Evolutionary conservation across 2,888 invertebrate genomes (phyloP), one percentile per base, ranked within the genome.

Genomic region (Ochlodes sylvanus): DNA sequence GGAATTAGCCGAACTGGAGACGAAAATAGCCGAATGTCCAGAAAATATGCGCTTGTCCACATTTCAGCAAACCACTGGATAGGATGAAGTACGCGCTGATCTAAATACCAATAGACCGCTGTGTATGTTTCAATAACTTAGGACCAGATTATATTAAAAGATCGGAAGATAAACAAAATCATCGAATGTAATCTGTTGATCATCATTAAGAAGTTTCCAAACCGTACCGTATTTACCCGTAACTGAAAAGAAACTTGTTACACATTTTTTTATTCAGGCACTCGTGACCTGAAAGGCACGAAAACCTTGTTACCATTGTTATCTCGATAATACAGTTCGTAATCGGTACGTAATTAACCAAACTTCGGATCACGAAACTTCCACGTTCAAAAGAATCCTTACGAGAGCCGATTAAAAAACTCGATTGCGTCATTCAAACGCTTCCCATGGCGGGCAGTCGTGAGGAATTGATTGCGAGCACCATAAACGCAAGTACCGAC

Each of bases 1-100:
- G 87, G 85, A 89, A 87, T 87, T 90, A 92, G 87, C 87, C 88
- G 88, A 90, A 87, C 84, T 75, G 76, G 72, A 73, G 82, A 85
- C 90, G 89, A 87, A 89, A 92, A 92, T 92, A 92, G 82, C 85
- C 91, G 88, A 91, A 87, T 82, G 85, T 82, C 82, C 85, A 89
- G 86, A 86, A 87, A 78, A 81, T 79, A 80, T 67, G 67, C 67
- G 55, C 55, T 67, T 67, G 67, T 44, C 81, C 82, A 78, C 81
- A 82, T 84, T 90, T 89, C 86, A 86, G 88, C 86, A 84, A 85
- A 83, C 80, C 82, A 81, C 78, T 78, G 77, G 77, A 69, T 69
- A 60, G 66, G 72, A 71, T 15, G 38, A 57, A 57, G 57, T 12
- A 38, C 1, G 38, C 9, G 57, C 7, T 57, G 34, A 17, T 57